These are phyloP conservation scores for Trissolcus basalis DNA, from an alignment of 1,140 invertebrate genomes.

Conservation along the genomic window DNA sequence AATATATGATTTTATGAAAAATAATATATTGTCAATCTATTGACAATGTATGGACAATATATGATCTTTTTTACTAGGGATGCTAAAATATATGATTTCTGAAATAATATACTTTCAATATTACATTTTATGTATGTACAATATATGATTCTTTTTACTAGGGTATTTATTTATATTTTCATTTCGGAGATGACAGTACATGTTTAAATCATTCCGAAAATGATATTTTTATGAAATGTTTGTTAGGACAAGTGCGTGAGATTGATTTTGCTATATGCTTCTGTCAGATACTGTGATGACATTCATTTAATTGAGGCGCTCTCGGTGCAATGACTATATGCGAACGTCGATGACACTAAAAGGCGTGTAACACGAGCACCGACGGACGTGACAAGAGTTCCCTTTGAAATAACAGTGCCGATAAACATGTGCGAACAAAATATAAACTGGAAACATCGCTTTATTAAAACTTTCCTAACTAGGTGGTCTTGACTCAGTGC, in stretches of 20 bases:
- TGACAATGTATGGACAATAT: too few relatives aligned
- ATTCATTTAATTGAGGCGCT: conserved; percentile 44
- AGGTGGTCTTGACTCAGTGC: conserved; percentile 51
- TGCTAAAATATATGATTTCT: too few relatives aligned
- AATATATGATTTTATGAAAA: too few relatives aligned
- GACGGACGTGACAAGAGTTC: conserved; percentile 52
- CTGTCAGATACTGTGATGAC: conserved; percentile 42
- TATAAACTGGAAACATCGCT: conserved; percentile 53
- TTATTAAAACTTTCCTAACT: conserved; percentile 52
- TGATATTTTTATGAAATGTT: conserved; percentile 43
- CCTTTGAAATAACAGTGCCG: conserved; percentile 49
- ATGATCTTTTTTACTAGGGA: too few relatives aligned
- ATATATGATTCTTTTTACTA: too few relatives aligned
- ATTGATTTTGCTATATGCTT: conserved; percentile 30
- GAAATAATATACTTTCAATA: too few relatives aligned
- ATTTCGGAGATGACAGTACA: conserved; percentile 17
- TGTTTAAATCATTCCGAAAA: conserved; percentile 7
- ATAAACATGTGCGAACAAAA: conserved; percentile 46
- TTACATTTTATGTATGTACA: too few relatives aligned
- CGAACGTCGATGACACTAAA: conserved; percentile 48
- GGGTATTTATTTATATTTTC: background rate
- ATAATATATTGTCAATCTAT: too few relatives aligned
- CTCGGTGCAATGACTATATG: conserved; percentile 30
- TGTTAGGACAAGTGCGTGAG: conserved; percentile 46
- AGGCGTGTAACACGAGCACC: conserved; percentile 48